Evolutionary conservation across 2,797 vertebrate genomes (phyloP), one percentile per base, ranked within the genome.

Genomic region (Characodon lateralis): DNA sequence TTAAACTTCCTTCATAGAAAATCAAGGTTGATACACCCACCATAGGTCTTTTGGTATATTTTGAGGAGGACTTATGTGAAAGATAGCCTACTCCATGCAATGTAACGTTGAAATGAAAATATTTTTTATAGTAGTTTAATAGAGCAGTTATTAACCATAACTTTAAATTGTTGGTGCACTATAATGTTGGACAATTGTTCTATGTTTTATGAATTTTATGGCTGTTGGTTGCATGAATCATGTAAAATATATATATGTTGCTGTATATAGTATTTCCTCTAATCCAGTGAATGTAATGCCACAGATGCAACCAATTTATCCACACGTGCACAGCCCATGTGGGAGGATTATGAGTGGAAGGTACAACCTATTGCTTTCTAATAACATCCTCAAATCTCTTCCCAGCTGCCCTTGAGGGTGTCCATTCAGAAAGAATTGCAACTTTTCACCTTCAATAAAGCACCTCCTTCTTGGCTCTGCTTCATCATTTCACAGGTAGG

Each of bases 361-460:
- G 91, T 91, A 92, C 93, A 93, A 91, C 89, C 93, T 91, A 95
- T 93, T 92, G 93, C 93, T 93, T 94, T 93, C 89, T 93, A 93
- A 94, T 93, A 94, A 94, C 94, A 93, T 91, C 87, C 88, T 91
- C 85, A 93, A 93, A 93, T 94, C 92, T 93, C 86, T 89, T 74
- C 89, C 90, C 88, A 85, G 88, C 88, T 89, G 90, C 90, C 91
- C 91, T 92, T 90, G 92, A 93, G 89, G 93, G 86, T 91, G 90
- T 92, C 92, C 90, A 92, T 90, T 91, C 90, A 86, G 80, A 92
- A 92, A 92, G 92, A 92, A 94, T 86, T 82, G 92, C 91, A 93
- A 92, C 91, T 92, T 94, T 94, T 94, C 92, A 94, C 93, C 90
- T 95, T 89, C 89, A 84, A 91, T 89, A 92, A 92, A 86, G 80